A percentile compares a stretch with the other conserved stretches of the same genome.
Evolutionary conservation across 2,888 invertebrate species (phyloP).

Genomic region (Pocota personata): DNA sequence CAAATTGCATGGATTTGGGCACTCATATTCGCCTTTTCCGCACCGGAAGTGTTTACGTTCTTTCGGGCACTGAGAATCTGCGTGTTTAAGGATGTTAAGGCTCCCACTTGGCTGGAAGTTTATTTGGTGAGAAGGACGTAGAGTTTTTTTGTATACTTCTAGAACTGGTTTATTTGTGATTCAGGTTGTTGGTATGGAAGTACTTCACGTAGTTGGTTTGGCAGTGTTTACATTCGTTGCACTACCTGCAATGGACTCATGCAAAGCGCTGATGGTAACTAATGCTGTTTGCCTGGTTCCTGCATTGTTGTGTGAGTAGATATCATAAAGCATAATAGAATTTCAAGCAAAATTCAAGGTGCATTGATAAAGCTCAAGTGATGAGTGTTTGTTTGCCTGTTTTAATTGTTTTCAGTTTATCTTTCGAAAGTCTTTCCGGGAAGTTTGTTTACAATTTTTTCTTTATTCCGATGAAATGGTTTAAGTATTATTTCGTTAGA

Average conservation of each 20-base stretch:
- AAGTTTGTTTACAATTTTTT: too few species aligned
- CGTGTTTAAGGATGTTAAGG: slow-evolving; percentile 88
- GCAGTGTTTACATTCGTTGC: slow-evolving; percentile 89
- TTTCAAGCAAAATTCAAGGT: slow-evolving; percentile 7
- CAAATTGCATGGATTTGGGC: slow-evolving; percentile 92
- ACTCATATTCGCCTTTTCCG: slow-evolving; percentile 88
- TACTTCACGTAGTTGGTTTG: slow-evolving; percentile 90
- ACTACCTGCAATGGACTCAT: slow-evolving; percentile 91
- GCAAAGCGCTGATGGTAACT: slow-evolving; percentile 92
- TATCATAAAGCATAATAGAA: background rate
- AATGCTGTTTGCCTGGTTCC: slow-evolving; percentile 93
- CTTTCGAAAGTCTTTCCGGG: too few species aligned
- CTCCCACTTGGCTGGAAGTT: slow-evolving; percentile 85
- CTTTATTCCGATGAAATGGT: too few species aligned
- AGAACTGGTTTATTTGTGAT: slow-evolving; percentile 62
- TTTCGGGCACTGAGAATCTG: slow-evolving; percentile 88
- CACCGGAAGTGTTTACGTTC: slow-evolving; percentile 90
- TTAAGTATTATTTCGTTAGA: too few species aligned
- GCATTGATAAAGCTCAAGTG: background rate
- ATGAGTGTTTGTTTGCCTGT: background rate
- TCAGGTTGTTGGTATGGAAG: slow-evolving; percentile 89
- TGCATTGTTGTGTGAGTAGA: slow-evolving; percentile 87
- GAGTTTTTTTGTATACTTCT: background rate
- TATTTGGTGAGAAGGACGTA: slow-evolving; percentile 83
- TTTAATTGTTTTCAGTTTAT: too few species aligned